These are phyloP conservation scores for Menura novaehollandiae DNA, from an alignment of 2,113 vertebrate genomes.

Conservation along the genomic window DNA sequence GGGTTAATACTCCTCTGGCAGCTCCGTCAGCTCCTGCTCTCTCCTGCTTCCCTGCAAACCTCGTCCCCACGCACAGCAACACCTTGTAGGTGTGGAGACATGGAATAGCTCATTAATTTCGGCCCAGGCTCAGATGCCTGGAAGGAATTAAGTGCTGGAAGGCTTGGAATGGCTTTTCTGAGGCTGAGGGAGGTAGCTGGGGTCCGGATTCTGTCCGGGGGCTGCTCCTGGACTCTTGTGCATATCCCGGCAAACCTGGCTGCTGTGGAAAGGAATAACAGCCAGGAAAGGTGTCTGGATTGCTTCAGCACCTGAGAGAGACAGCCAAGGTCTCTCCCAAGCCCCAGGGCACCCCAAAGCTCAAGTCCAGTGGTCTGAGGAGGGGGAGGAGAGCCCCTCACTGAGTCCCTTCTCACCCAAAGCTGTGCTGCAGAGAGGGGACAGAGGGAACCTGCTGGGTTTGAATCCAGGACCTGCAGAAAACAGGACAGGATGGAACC, in stretches of 20 bases:
- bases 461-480: not conserved
- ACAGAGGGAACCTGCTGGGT: fast-evolving
- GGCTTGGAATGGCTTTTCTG: not conserved
- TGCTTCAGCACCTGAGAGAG: not conserved
- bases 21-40: not conserved
- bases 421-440: not conserved
- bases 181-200: not conserved
- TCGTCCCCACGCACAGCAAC: fast-evolving
- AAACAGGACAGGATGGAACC: not conserved
- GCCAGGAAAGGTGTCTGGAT: not conserved
- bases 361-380: fast-evolving
- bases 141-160: not conserved
- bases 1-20: not conserved
- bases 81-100: not conserved
- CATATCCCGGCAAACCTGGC: not conserved
- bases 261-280: fast-evolving
- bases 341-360: not conserved
- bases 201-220: not conserved
- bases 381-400: fast-evolving
- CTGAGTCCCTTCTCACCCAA: not conserved
- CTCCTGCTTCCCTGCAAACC: not conserved
- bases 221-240: not conserved
- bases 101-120: not conserved
- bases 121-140: not conserved
- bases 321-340: too few species aligned